Percentiles rank a stretch among this genome's conserved stretches.
phyloP scores from a whole-genome alignment of 2,113 vertebrate species.

The Eptesicus fuscus region DNA sequence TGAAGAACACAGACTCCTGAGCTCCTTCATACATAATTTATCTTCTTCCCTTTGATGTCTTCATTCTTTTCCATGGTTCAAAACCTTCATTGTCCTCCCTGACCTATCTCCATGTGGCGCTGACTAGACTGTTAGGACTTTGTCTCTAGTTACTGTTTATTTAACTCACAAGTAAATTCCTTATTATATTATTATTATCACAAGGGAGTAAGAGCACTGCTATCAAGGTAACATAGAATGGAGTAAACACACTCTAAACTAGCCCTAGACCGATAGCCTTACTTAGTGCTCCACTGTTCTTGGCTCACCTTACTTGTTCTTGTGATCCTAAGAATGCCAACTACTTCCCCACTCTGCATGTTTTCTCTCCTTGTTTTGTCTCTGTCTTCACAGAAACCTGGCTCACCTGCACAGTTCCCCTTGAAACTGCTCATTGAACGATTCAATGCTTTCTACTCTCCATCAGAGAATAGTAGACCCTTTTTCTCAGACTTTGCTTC shows the following conservation, averaged over 20 bases:
- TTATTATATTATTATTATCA: neutral
- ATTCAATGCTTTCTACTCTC: neutral
- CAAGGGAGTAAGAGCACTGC: neutral
- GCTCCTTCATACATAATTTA: constrained; percentile 51
- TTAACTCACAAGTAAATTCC: neutral
- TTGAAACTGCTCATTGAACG: neutral
- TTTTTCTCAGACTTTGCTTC: neutral
- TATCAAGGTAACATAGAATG: neutral
- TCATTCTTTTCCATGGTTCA: neutral
- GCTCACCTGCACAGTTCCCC: neutral
- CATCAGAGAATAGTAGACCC: neutral
- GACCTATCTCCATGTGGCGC: neutral
- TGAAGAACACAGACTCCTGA: neutral
- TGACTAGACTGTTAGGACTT: neutral
- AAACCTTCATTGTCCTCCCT: constrained; percentile 2
- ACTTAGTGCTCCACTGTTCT: neutral
- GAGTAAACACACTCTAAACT: neutral
- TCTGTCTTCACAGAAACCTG: neutral
- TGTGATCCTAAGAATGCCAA: neutral
- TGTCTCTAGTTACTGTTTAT: neutral
- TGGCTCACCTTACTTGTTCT: neutral
- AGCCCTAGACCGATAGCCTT: neutral
- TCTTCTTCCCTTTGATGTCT: constrained; percentile 14
- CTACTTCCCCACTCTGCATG: neutral
- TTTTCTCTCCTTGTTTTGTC: neutral